Base-by-base conservation (phyloP, 2,888 invertebrate genomes). In the Cerceris rybyensis region DNA sequence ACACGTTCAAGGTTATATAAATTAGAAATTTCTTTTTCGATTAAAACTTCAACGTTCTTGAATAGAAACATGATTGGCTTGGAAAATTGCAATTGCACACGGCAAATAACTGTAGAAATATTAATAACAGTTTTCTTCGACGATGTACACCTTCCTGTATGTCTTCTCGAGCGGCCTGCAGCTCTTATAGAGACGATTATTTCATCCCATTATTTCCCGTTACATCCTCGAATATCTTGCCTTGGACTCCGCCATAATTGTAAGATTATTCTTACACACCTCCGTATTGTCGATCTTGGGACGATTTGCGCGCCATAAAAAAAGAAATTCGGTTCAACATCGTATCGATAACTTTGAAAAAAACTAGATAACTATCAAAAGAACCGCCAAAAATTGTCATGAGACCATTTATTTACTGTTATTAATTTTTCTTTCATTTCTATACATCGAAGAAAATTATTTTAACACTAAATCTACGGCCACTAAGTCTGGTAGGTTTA, bases 201-300 rank as follows among this genome's bases (percentile, higher is more conserved):
- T 80, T 80, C 74, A 80, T 80, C 68, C 75, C 74, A 75, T 85
- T 80, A 84, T 80, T 80, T 82, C 82, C 74, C 80, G 74, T 74
- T 85, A 78, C 64, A 85, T 78, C 65, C 70, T 75, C 72, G 64
- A 84, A 85, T 80, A 78, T 82, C 75, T 75, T 75, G 73, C 68
- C 75, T 78, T 72, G 67, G 74, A 69, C 66, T 70, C 43, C 28
- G 39, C 42, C 70, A 71, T 74, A 80, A 66, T 80, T 82, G 77
- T 71, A 58, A 77, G 77, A 84, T 84, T 74, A 80, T 80, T 57
- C 71, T 73, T 73, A 70, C 72, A 57, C 58, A 70, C 63, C 69
- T 77, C 42, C 66, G 46, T 70, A 70, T 63, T 59, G 54, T 16
- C 57, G 41, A 70, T 66, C 63, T 64, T 28, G 39, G 16, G 57